Base-by-base conservation (phyloP, 2,888 invertebrate species). In the Eugnorisma glareosa region DNA sequence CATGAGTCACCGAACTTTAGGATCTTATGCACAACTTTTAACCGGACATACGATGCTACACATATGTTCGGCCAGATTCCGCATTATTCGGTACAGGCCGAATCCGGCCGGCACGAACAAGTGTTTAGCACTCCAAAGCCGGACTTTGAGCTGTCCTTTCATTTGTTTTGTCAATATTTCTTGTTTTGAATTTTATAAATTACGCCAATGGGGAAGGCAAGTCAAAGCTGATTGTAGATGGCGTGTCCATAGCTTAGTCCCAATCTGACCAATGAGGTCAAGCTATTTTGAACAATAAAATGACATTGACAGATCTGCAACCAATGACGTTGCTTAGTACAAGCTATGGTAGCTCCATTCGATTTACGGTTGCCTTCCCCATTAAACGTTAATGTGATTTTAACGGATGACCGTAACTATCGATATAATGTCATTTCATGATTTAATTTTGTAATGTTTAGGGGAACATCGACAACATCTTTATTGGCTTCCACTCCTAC, bases 401-500 rank as follows among this genome's bases (percentile, higher is more conserved):
- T 18, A 64, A 43, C 6, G 0, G 15, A 21, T 51, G 21, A 15
- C 43, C 13, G 40, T 43, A 40, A 40, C n/a, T 51, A 6, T 11
- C n/a, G 68, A 51, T 48, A n/a, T 51, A n/a, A 10, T 43, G 8
- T 73, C 21, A 51, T 24, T 43, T 43, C 40, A 43, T 43, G 40
- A 18, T 21, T 48, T 8, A 21, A 24, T 21, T 18, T 48, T 75
- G 18, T 67, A 15, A 59, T 80, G 3, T 79, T 76, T 75, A 97
- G 97, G 85, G 97, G 96, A 13, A 96, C 96, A 59, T 97, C 96
- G 0, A 96, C 96, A 0, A 96, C 96, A 0, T 93, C 87, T 73
- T 89, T 96, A 66, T 93, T 92, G 40, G 88, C 91, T 15, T 85
- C 85, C 2, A 88, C 94, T 11, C 95, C 96, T 2, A 89, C 90